Evolutionary conservation across 2,888 invertebrate species (phyloP).

Genomic region (Rhingia rostrata): DNA sequence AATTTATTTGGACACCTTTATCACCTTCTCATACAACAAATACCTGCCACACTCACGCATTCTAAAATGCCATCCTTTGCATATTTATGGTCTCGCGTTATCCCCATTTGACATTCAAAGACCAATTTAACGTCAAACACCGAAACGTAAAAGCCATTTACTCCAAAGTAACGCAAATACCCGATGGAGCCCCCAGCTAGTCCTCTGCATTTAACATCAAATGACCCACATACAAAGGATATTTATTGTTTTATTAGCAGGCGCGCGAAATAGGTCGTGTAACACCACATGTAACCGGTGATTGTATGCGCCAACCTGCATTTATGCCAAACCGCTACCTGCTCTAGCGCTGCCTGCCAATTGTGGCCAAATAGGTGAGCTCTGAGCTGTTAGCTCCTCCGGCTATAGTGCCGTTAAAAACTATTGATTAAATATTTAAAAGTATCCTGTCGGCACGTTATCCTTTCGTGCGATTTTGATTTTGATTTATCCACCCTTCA

Average conservation of each 20-base stretch:
- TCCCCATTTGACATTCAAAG: slow-evolving; percentile 52
- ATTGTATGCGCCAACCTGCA: slow-evolving; percentile 43
- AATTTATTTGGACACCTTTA: background rate
- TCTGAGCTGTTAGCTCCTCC: background rate
- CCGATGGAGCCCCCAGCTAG: slow-evolving; percentile 8
- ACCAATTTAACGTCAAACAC: slow-evolving; percentile 48
- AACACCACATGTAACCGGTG: slow-evolving; percentile 47
- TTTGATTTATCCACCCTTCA: slow-evolving; percentile 63
- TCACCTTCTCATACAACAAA: background rate
- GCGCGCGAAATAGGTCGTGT: slow-evolving; percentile 49
- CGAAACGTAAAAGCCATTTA: slow-evolving; percentile 45
- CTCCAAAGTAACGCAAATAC: slow-evolving; percentile 24
- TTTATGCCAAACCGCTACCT: slow-evolving; percentile 29
- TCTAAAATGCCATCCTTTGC: slow-evolving; percentile 21
- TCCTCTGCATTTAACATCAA: slow-evolving; percentile 11
- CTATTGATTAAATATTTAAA: slow-evolving; percentile 69
- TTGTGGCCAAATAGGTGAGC: slow-evolving; percentile 56
- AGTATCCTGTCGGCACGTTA: slow-evolving; percentile 58
- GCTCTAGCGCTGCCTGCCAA: slow-evolving; percentile 47
- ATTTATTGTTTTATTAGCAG: slow-evolving; percentile 62
- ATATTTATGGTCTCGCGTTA: slow-evolving; percentile 48
- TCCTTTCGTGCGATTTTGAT: slow-evolving; percentile 62
- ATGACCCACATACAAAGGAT: slow-evolving; percentile 60
- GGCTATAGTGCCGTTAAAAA: slow-evolving; percentile 11
- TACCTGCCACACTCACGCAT: background rate